A percentile compares a stretch with the other conserved stretches of the same genome.
phyloP scores from a whole-genome alignment of 2,113 vertebrate genomes.

The Python bivittatus region DNA sequence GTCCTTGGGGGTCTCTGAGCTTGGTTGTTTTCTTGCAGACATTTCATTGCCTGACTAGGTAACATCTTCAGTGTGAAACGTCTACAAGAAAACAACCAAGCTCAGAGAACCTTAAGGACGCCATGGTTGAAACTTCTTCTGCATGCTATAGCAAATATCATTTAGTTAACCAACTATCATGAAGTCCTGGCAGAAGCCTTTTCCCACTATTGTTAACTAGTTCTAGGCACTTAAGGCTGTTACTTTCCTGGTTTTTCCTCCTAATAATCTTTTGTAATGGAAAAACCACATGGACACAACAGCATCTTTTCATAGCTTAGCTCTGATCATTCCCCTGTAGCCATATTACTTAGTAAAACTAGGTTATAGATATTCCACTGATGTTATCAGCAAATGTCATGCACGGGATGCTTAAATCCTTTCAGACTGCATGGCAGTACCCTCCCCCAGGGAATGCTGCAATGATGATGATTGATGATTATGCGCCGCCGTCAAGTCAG shows the following conservation, averaged over 20 bases:
- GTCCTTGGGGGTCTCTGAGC: too few relatives aligned
- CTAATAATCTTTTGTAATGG: background rate
- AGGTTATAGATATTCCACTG: background rate
- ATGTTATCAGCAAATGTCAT: background rate
- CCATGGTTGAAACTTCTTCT: background rate
- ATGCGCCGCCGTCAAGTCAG: background rate
- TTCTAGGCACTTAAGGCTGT: background rate
- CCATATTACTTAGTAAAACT: background rate
- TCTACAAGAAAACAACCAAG: too few relatives aligned
- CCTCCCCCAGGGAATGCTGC: background rate
- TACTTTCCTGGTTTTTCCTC: background rate
- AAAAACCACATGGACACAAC: background rate
- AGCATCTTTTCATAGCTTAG: background rate
- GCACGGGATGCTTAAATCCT: background rate
- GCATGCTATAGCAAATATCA: background rate
- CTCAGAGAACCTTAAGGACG: too few relatives aligned
- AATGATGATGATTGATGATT: background rate
- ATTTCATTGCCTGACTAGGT: too few relatives aligned
- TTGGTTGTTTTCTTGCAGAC: too few relatives aligned
- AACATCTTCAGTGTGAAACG: too few relatives aligned
- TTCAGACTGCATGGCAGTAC: background rate
- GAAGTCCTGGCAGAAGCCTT: background rate
- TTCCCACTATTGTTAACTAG: background rate
- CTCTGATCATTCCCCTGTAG: background rate
- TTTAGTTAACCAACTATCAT: background rate